Evolutionary conservation across 2,888 invertebrate genomes (phyloP).

Genomic region (Eumerus sabulonum): DNA sequence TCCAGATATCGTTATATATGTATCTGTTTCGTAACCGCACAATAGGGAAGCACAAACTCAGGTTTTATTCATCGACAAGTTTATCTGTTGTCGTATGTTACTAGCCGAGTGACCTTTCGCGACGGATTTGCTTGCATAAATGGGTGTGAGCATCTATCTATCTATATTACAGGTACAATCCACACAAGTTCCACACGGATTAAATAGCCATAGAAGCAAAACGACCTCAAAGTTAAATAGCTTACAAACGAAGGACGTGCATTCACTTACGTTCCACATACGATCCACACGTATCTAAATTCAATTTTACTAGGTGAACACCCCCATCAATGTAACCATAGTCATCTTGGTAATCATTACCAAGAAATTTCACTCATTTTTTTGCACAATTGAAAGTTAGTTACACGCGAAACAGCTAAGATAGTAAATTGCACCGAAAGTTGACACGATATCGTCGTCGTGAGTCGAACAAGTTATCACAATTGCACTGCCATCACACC

Average conservation of each 20-base stretch:
- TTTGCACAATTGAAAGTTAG: slow-evolving; percentile 62
- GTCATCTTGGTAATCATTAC: slow-evolving; percentile 12
- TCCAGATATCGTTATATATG: slow-evolving; percentile 4
- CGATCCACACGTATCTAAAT: slow-evolving; percentile 29
- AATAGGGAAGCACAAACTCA: not conserved
- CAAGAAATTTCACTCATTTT: slow-evolving; percentile 60
- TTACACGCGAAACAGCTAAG: slow-evolving; percentile 28
- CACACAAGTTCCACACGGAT: slow-evolving; percentile 46
- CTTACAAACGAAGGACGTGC: not conserved
- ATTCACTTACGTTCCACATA: slow-evolving; percentile 30
- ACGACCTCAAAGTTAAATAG: slow-evolving; percentile 31
- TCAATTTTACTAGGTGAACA: slow-evolving; percentile 10
- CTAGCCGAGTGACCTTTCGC: slow-evolving; percentile 52
- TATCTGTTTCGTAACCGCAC: slow-evolving; percentile 35
- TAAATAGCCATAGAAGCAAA: not conserved
- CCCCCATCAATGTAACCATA: slow-evolving; percentile 11
- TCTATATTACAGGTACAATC: no score
- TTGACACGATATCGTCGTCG: slow-evolving; percentile 43
- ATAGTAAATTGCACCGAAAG: slow-evolving; percentile 61
- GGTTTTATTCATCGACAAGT: not conserved
- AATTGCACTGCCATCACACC: not conserved
- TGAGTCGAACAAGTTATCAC: slow-evolving; percentile 54
- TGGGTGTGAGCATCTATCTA: not conserved
- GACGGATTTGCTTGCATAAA: slow-evolving; percentile 38
- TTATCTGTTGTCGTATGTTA: no score